A percentile compares a stretch with the other conserved stretches of the same genome.
phyloP scores from a whole-genome alignment of 2,113 vertebrate species.

The Dascyllus trimaculatus region DNA sequence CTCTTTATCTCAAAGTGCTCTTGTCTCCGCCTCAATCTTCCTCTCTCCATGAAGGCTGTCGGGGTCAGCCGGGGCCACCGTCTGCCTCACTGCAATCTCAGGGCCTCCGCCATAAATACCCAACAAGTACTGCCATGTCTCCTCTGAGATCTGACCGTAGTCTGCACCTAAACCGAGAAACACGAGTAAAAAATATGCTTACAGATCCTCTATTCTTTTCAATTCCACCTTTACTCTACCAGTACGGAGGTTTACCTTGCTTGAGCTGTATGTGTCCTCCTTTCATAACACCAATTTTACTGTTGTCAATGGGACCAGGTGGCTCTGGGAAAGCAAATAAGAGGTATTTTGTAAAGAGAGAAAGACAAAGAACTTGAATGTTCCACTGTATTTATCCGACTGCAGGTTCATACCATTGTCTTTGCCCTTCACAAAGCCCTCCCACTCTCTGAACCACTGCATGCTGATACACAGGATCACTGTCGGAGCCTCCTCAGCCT shows the following conservation, averaged over 20 bases:
- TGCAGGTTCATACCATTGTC: slow-evolving; percentile 88
- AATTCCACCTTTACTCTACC: not conserved
- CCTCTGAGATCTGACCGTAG: slow-evolving; percentile 98
- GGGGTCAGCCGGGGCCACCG: slow-evolving; percentile 84
- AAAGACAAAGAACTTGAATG: not conserved
- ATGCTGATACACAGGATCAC: slow-evolving; percentile 98
- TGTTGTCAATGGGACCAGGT: slow-evolving; percentile 97
- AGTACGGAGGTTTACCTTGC: slow-evolving; percentile 85
- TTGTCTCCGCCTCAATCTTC: slow-evolving; percentile 96
- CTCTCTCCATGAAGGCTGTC: slow-evolving; percentile 91
- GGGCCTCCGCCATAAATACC: slow-evolving; percentile 93
- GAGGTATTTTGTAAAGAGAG: not conserved
- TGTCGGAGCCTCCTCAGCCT: slow-evolving; percentile 93
- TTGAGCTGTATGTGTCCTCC: slow-evolving; percentile 95
- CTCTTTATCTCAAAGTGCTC: slow-evolving; percentile 86
- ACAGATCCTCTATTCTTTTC: not conserved
- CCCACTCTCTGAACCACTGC: slow-evolving; percentile 99
- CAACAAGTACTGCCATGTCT: slow-evolving; percentile 94
- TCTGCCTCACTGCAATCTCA: slow-evolving; percentile 94
- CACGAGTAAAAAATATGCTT: not conserved
- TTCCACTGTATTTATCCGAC: not conserved
- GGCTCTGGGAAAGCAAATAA: slow-evolving; percentile 85
- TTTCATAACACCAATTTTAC: slow-evolving; percentile 92
- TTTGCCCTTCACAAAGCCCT: slow-evolving; percentile 97
- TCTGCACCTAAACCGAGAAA: slow-evolving; percentile 88